phyloP scores from a whole-genome alignment of 1,140 invertebrate genomes.

The Pteromalus puparum region DNA sequence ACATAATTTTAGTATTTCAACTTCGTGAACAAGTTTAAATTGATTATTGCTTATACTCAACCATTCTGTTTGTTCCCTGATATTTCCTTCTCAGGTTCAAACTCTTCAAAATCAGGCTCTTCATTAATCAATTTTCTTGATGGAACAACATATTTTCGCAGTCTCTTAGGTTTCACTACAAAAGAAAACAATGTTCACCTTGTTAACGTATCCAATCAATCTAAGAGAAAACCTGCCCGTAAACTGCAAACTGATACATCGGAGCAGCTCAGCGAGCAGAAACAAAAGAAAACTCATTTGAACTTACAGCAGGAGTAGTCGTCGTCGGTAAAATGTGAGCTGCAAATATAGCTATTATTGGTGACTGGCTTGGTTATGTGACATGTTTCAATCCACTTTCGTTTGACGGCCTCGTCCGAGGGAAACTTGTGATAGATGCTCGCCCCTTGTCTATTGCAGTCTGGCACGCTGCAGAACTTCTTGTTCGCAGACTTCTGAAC shows the following conservation, averaged over 20 bases:
- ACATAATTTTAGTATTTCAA: background rate
- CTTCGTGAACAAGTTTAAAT: background rate
- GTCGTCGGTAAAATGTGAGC: constrained; percentile 4
- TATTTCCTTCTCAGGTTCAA: background rate
- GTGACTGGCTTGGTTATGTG: constrained; percentile 20
- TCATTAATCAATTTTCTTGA: background rate
- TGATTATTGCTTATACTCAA: background rate
- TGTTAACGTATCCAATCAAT: background rate
- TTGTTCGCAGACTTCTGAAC: background rate
- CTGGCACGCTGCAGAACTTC: constrained; percentile 3
- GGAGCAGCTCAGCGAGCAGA: background rate
- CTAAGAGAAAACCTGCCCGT: background rate
- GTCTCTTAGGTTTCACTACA: background rate
- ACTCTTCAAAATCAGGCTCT: background rate
- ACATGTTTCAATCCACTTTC: constrained; percentile 8
- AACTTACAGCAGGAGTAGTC: constrained; percentile 12
- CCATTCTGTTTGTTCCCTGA: background rate
- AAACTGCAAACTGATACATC: background rate
- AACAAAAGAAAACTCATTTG: background rate
- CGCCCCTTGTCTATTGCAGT: background rate
- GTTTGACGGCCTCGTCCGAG: background rate
- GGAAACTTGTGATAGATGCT: constrained; percentile 19
- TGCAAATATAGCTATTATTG: background rate
- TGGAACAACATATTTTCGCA: background rate
- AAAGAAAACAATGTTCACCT: background rate